phyloP scores from a whole-genome alignment of 2,113 vertebrate genomes.

The Hydrolagus affinis region DNA sequence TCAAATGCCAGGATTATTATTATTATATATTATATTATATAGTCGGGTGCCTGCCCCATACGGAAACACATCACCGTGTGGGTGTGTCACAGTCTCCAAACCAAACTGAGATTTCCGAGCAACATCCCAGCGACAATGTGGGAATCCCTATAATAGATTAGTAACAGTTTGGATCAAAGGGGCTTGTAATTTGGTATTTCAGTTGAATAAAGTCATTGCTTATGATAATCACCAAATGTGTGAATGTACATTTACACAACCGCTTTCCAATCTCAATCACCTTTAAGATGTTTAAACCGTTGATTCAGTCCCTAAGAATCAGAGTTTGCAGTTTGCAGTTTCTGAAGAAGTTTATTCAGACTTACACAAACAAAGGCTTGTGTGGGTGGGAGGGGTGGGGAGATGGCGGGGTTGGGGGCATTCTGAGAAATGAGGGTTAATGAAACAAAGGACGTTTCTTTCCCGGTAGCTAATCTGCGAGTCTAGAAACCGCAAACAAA shows the following conservation, averaged over 20 bases:
- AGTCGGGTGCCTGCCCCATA: no score
- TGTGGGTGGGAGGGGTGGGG: no score
- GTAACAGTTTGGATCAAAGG: not conserved
- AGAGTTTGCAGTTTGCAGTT: not conserved
- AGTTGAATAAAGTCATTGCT: no score
- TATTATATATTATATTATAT: no score
- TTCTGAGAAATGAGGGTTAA: not conserved
- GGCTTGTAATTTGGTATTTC: not conserved
- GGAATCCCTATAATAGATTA: not conserved
- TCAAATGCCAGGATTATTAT: no score
- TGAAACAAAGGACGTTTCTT: not conserved
- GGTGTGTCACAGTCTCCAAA: no score
- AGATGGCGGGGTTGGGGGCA: not conserved
- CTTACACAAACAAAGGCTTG: no score
- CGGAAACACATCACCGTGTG: no score
- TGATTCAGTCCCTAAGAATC: not conserved
- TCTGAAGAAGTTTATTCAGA: not conserved
- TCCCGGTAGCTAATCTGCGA: not conserved
- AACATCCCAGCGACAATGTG: not conserved
- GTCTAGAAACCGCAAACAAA: not conserved
- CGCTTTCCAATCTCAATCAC: not conserved
- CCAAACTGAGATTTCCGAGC: no score
- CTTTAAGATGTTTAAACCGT: not conserved
- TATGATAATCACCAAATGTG: not conserved
- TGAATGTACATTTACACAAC: not conserved